Percentiles rank a stretch among this genome's conserved stretches.
These are phyloP conservation scores for Epinotia nisella DNA, from an alignment of 2,888 invertebrate species.

Conservation along the genomic window DNA sequence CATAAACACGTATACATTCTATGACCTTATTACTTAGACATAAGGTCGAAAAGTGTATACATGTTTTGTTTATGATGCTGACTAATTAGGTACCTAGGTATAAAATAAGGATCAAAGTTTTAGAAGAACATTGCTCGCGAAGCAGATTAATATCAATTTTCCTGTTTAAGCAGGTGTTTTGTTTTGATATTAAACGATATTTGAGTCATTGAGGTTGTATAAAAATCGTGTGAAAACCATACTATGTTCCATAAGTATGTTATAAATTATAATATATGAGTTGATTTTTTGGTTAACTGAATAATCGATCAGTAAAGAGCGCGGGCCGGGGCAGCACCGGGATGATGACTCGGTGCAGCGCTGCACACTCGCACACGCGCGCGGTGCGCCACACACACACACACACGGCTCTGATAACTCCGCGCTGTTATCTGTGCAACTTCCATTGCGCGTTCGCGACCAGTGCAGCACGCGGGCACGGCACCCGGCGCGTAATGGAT, in stretches of 20 bases:
- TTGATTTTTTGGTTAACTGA: neutral
- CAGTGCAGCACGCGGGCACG: neutral
- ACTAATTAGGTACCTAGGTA: too few relatives aligned
- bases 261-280: neutral
- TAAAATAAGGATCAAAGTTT: too few relatives aligned
- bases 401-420: conserved; percentile 34
- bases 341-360: conserved; percentile 4
- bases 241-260: neutral
- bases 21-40: too few relatives aligned
- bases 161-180: too few relatives aligned
- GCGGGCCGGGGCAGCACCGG: neutral
- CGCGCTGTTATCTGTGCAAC: conserved; percentile 35
- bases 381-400: neutral
- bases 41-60: too few relatives aligned
- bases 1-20: too few relatives aligned
- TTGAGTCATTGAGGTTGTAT: too few relatives aligned
- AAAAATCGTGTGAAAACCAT: too few relatives aligned
- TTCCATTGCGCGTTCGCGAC: conserved; percentile 18
- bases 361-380: conserved; percentile 14
- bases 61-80: too few relatives aligned
- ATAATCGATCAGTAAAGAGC: neutral
- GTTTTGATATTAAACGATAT: too few relatives aligned
- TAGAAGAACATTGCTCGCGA: too few relatives aligned
- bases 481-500: neutral
- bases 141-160: too few relatives aligned